These are phyloP conservation scores for Pseudopleuronectes americanus DNA, from an alignment of 2,797 vertebrate genomes.

Conservation along the genomic window DNA sequence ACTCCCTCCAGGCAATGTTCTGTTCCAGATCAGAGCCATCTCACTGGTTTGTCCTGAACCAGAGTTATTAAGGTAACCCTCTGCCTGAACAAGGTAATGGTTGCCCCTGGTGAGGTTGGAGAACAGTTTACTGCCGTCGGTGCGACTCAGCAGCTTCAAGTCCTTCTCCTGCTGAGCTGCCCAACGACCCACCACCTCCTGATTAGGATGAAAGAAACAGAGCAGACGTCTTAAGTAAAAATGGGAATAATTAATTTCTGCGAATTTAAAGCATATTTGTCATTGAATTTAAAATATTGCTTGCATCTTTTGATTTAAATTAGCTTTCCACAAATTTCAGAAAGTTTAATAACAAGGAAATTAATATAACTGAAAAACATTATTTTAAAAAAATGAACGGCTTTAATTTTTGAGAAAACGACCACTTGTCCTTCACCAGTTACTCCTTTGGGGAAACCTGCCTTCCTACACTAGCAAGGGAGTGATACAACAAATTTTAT, in stretches of 20 bases:
- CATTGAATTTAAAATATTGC: neutral
- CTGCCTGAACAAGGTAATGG: conserved; percentile 91
- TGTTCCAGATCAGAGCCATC: conserved; percentile 93
- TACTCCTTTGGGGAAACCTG: too few species aligned
- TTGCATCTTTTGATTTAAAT: too few species aligned
- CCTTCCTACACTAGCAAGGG: too few species aligned
- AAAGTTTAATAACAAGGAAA: too few species aligned
- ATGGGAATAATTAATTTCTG: neutral
- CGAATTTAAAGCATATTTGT: neutral
- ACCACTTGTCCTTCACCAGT: too few species aligned
- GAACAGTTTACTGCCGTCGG: conserved; percentile 88
- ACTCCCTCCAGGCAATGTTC: conserved; percentile 89
- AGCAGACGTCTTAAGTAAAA: neutral
- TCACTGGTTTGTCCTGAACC: conserved; percentile 92
- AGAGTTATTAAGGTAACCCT: conserved; percentile 91
- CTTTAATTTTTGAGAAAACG: too few species aligned
- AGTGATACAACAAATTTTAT: too few species aligned
- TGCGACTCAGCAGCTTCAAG: conserved; percentile 83
- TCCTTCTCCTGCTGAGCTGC: conserved; percentile 92
- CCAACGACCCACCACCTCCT: conserved; percentile 92
- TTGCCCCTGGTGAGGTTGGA: conserved; percentile 89
- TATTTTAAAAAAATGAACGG: too few species aligned
- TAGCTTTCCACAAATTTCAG: too few species aligned
- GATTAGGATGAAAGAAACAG: conserved; percentile 10
- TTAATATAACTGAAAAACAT: too few species aligned